Evolutionary conservation across 2,113 vertebrate genomes (phyloP).

Genomic region (Rynchops niger): DNA sequence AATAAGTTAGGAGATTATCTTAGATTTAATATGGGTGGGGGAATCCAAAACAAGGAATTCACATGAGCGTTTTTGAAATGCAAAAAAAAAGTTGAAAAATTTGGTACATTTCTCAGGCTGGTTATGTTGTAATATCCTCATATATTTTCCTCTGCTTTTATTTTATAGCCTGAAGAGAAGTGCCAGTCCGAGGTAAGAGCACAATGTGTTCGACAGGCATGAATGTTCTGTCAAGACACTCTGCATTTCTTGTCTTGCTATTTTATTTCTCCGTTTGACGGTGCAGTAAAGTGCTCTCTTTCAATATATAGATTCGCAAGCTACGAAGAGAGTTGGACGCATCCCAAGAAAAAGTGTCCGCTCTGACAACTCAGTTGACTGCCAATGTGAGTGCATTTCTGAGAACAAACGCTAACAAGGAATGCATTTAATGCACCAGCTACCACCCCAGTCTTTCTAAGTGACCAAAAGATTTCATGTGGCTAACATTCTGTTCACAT

Average conservation of each 20-base stretch:
- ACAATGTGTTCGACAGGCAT: background rate
- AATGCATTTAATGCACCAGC: background rate
- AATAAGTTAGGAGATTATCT: background rate
- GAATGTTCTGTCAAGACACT: background rate
- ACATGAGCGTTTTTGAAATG: background rate
- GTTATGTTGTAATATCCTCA: background rate
- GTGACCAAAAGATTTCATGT: background rate
- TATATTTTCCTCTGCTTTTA: background rate
- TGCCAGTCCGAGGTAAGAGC: constrained; percentile 95
- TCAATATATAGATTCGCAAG: constrained; percentile 86
- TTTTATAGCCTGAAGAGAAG: constrained; percentile 93
- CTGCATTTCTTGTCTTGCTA: background rate
- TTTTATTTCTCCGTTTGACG: background rate
- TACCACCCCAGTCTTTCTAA: background rate
- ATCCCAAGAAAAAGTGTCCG: constrained; percentile 97
- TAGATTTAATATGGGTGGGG: background rate
- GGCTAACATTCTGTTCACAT: accelerated
- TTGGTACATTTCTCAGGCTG: background rate
- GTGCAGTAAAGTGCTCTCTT: constrained; percentile 5
- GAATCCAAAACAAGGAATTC: background rate
- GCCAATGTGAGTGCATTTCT: constrained; percentile 87
- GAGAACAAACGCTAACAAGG: background rate
- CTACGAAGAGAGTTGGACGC: constrained; percentile 93
- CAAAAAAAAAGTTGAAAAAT: background rate
- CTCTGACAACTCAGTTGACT: constrained; percentile 94